A percentile compares a stretch with the other conserved stretches of the same genome.
Evolutionary conservation across 2,797 vertebrate genomes (phyloP).

Genomic region (Triplophysa yarkandensis): DNA sequence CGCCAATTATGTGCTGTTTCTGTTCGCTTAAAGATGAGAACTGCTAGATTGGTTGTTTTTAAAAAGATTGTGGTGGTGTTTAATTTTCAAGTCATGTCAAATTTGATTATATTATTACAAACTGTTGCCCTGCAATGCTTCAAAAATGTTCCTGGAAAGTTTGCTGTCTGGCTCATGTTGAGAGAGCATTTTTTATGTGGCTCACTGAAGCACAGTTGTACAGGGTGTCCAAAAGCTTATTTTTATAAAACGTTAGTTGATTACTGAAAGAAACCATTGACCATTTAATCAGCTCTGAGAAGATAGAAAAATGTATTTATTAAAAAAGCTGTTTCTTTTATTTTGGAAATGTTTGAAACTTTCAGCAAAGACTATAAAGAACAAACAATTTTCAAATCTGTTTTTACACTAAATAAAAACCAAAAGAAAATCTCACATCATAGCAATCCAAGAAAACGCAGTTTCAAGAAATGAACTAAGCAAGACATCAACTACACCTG

Average conservation of each 20-base stretch:
- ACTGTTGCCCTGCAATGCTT: neutral
- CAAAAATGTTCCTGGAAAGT: neutral
- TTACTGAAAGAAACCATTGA: neutral
- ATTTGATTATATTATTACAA: neutral
- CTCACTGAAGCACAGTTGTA: neutral
- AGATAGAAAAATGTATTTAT: neutral
- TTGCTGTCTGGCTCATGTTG: neutral
- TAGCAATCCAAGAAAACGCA: no score
- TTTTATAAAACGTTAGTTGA: neutral
- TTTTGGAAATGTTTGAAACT: no score
- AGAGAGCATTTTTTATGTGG: neutral
- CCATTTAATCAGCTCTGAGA: neutral
- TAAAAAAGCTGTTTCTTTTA: no score
- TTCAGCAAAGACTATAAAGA: no score
- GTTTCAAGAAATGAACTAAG: no score
- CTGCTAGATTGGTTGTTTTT: neutral
- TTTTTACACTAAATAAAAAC: no score
- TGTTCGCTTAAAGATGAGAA: neutral
- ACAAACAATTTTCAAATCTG: no score
- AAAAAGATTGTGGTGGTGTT: neutral
- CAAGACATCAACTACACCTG: no score
- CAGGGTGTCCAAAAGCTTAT: neutral
- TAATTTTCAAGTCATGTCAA: neutral
- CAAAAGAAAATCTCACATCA: no score
- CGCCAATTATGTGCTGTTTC: neutral